Percentiles rank a stretch among this genome's conserved stretches.
Evolutionary conservation across 2,888 invertebrate genomes (phyloP).

Genomic region (Campopleginae sp.): DNA sequence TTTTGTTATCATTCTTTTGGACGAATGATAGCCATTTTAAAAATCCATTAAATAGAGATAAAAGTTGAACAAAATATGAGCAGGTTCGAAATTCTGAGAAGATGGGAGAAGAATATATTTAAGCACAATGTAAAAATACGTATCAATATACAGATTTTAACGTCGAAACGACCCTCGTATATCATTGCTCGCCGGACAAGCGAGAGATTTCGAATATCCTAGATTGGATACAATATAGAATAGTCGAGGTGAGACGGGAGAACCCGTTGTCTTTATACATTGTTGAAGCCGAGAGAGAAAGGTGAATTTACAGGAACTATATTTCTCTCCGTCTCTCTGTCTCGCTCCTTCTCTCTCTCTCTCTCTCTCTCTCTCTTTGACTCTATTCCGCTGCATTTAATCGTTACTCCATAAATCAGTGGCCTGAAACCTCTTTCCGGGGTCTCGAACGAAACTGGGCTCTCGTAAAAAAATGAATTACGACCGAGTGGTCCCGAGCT

Average conservation of each 20-base stretch:
- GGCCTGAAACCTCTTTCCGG: conserved; percentile 70
- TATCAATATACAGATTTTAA: conserved; percentile 60
- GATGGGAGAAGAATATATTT: conserved; percentile 44
- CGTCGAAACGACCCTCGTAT: conserved; percentile 57
- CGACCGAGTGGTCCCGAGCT: conserved; percentile 62
- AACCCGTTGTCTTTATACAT: conserved; percentile 69
- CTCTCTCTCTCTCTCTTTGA: conserved; percentile 35
- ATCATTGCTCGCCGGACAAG: conserved; percentile 51
- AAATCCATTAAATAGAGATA: background rate
- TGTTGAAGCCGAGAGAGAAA: conserved; percentile 63
- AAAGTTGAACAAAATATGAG: background rate
- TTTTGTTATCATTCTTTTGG: background rate
- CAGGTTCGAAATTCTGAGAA: conserved; percentile 42
- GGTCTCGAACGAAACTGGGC: conserved; percentile 71
- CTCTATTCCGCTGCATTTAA: conserved; percentile 71
- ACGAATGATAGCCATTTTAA: background rate
- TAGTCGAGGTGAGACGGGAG: conserved; percentile 52
- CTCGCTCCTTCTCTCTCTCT: conserved; percentile 33
- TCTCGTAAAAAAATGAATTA: conserved; percentile 73
- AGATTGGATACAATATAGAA: conserved; percentile 59
- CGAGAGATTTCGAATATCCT: conserved; percentile 52
- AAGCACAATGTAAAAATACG: conserved; percentile 54
- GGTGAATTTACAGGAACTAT: conserved; percentile 54
- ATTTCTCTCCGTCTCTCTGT: conserved; percentile 27
- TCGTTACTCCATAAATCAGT: conserved; percentile 73